Evolutionary conservation across 2,797 vertebrate genomes (phyloP).

Genomic region (Scolopax rusticola): DNA sequence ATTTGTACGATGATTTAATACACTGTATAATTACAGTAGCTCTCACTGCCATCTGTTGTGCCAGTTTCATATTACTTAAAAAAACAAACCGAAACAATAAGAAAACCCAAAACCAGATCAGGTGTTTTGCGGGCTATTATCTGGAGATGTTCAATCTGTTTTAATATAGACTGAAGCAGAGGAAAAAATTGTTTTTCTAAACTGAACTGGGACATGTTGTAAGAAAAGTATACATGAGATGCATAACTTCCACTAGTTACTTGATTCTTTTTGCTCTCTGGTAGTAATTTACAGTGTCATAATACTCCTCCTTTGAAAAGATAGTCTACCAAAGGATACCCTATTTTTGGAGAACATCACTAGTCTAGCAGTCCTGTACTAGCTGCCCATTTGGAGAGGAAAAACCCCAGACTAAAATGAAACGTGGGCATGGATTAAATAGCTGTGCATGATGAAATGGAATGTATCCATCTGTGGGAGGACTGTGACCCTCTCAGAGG

Average conservation of each 20-base stretch:
- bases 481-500: background rate
- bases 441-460: background rate
- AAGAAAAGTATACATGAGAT: background rate
- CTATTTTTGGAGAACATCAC: background rate
- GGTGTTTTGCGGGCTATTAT: background rate
- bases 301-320: background rate
- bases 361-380: background rate
- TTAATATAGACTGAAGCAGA: background rate
- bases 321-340: background rate
- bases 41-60: background rate
- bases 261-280: background rate
- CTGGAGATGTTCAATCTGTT: background rate
- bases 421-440: background rate
- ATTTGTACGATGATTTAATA: background rate
- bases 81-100: background rate
- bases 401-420: background rate
- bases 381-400: background rate
- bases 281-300: background rate
- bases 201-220: accelerated
- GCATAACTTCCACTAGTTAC: background rate
- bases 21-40: background rate
- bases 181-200: background rate
- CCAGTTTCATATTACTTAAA: background rate
- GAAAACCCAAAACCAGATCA: background rate
- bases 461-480: accelerated